These are phyloP conservation scores for Triops cancriformis DNA, from an alignment of 1,140 invertebrate genomes.

Conservation along the genomic window DNA sequence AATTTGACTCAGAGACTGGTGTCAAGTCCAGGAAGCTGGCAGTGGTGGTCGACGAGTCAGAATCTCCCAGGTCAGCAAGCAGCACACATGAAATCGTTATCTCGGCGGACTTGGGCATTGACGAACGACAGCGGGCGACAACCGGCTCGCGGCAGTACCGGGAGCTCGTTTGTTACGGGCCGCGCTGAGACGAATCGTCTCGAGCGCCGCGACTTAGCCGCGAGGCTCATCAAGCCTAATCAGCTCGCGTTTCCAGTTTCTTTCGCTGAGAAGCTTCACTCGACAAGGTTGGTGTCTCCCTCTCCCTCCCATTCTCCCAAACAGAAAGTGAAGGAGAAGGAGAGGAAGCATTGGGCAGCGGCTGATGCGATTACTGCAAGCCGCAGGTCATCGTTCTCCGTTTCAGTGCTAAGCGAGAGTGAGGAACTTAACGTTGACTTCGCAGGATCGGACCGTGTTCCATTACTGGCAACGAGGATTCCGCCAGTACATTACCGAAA, in stretches of 20 bases:
- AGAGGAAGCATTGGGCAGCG: no score
- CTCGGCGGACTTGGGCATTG: background rate
- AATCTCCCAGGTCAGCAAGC: background rate
- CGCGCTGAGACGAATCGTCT: background rate
- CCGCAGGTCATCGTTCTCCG: background rate
- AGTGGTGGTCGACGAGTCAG: background rate
- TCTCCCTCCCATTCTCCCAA: no score
- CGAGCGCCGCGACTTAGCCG: background rate
- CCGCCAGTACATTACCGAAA: background rate
- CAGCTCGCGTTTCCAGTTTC: background rate
- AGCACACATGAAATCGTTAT: background rate
- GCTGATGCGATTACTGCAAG: background rate
- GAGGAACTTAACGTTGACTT: background rate
- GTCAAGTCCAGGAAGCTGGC: background rate
- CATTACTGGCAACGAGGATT: background rate
- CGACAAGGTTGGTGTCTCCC: background rate
- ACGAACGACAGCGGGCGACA: background rate
- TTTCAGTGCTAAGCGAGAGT: background rate
- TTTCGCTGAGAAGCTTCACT: background rate
- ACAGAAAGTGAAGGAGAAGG: no score
- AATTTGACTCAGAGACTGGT: background rate
- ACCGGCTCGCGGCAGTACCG: background rate
- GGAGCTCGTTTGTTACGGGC: background rate
- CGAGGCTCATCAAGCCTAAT: background rate
- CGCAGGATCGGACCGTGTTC: background rate